Percentiles rank a stretch among this genome's conserved stretches.
Evolutionary conservation across 2,888 invertebrate genomes (phyloP).

Genomic region (Zaprionus lineosus): DNA sequence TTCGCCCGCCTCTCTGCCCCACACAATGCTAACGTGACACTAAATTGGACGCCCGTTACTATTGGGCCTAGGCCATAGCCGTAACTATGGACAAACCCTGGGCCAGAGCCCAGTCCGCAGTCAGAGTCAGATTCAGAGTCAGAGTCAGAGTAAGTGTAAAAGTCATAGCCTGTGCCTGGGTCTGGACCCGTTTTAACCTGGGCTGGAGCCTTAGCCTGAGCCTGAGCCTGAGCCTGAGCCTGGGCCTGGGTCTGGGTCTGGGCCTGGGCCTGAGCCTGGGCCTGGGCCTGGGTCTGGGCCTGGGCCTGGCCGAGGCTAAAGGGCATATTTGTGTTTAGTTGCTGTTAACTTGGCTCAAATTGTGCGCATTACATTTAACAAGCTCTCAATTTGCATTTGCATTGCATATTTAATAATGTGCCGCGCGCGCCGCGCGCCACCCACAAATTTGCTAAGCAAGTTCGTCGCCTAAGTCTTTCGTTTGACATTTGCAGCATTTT

Average conservation of each 20-base stretch:
- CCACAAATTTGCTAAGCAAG: conserved; percentile 34
- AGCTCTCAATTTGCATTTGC: conserved; percentile 65
- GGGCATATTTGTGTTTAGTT: conserved; percentile 67
- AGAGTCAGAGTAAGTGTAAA: too few species aligned
- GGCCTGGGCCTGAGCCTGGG: not conserved
- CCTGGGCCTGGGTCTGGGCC: not conserved
- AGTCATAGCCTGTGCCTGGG: too few species aligned
- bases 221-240: too few species aligned
- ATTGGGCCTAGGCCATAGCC: not conserved
- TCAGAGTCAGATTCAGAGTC: too few species aligned
- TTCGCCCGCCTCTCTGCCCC: conserved; percentile 29
- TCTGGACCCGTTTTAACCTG: too few species aligned
- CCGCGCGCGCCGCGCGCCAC: conserved; percentile 6
- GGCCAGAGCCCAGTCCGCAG: too few species aligned
- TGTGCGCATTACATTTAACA: conserved; percentile 73
- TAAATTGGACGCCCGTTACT: conserved; percentile 54
- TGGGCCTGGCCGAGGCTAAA: conserved; percentile 65
- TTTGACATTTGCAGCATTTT: conserved; percentile 64
- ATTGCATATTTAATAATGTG: conserved; percentile 67
- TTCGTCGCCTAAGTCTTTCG: conserved; percentile 73
- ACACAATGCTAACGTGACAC: conserved; percentile 75
- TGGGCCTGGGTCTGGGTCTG: not conserved
- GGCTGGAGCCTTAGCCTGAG: too few species aligned
- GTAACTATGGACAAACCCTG: too few species aligned
- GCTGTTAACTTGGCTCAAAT: conserved; percentile 53